Conservation (phyloP, 2,888 invertebrate genomes). For the Mythimna ferrago region DNA sequence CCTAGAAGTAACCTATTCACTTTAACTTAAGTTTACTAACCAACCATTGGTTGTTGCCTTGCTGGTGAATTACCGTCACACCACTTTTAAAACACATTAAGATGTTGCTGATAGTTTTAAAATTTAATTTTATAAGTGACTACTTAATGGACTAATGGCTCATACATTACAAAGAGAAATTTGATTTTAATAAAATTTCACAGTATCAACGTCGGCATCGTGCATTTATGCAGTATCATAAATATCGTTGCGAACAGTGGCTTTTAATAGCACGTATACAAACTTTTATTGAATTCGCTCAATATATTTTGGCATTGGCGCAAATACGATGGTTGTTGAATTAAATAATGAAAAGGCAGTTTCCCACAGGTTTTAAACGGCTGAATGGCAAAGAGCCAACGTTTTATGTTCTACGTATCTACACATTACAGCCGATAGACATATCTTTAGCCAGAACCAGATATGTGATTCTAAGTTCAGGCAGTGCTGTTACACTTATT, state of each 20-base stretch:
- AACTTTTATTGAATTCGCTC: constrained; percentile 72
- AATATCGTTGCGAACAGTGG: constrained; percentile 63
- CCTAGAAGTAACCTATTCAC: no score
- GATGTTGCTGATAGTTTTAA: constrained; percentile 16
- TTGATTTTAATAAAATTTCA: constrained; percentile 55
- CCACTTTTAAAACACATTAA: constrained; percentile 16
- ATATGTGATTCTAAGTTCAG: constrained; percentile 57
- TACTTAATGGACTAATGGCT: constrained; percentile 35
- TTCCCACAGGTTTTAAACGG: constrained; percentile 84
- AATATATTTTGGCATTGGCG: constrained; percentile 84
- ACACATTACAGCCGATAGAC: constrained; percentile 60
- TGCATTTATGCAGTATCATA: constrained; percentile 62
- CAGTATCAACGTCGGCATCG: constrained; percentile 48
- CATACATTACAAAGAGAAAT: constrained; percentile 46
- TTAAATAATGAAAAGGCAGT: constrained; percentile 87
- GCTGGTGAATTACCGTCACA: neutral
- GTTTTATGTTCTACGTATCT: constrained; percentile 69
- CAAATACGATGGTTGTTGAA: constrained; percentile 87
- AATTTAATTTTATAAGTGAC: constrained; percentile 26
- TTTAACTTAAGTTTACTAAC: no score
- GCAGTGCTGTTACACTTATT: constrained; percentile 52
- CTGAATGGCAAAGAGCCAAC: constrained; percentile 83
- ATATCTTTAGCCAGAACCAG: constrained; percentile 65
- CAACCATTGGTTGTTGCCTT: no score
- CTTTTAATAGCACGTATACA: constrained; percentile 68